A percentile compares a stretch with the other conserved stretches of the same genome.
phyloP scores from a whole-genome alignment of 2,113 vertebrate genomes.

The Turnix velox region DNA sequence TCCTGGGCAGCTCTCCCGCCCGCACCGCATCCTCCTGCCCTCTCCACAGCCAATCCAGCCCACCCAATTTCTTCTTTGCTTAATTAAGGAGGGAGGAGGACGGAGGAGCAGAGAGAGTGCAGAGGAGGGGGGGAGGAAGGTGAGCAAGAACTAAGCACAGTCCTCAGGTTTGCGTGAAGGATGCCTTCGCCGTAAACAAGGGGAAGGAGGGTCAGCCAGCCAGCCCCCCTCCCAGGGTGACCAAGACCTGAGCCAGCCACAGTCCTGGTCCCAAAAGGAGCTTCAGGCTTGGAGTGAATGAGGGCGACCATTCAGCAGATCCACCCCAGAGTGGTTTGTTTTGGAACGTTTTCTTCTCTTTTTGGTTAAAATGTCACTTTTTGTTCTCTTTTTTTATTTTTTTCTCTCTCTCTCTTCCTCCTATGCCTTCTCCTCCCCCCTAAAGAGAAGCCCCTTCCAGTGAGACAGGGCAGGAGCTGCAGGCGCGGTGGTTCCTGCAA shows the following conservation, averaged over 20 bases:
- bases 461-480: constrained; percentile 76
- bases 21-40: background rate
- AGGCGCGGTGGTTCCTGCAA: constrained; percentile 59
- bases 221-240: constrained; percentile 51
- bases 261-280: constrained; percentile 74
- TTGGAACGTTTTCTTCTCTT: constrained; percentile 73
- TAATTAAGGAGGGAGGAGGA: constrained; percentile 20
- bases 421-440: constrained; percentile 51
- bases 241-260: constrained; percentile 63
- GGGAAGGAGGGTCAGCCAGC: constrained; percentile 74
- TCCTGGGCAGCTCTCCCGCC: background rate
- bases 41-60: constrained; percentile 8
- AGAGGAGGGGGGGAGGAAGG: constrained; percentile 33
- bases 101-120: background rate
- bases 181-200: constrained; percentile 72
- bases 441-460: constrained; percentile 74
- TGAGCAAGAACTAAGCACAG: constrained; percentile 66
- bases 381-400: background rate
- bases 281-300: constrained; percentile 56
- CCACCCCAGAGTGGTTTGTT: constrained; percentile 70
- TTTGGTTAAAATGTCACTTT: constrained; percentile 77
- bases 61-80: constrained; percentile 12
- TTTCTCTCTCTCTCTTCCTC: constrained; percentile 31
- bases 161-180: constrained; percentile 73
- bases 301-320: constrained; percentile 59